A percentile compares a stretch with the other conserved stretches of the same genome.
phyloP scores from a whole-genome alignment of 2,888 invertebrate genomes.

The Epirrhoe tristata region DNA sequence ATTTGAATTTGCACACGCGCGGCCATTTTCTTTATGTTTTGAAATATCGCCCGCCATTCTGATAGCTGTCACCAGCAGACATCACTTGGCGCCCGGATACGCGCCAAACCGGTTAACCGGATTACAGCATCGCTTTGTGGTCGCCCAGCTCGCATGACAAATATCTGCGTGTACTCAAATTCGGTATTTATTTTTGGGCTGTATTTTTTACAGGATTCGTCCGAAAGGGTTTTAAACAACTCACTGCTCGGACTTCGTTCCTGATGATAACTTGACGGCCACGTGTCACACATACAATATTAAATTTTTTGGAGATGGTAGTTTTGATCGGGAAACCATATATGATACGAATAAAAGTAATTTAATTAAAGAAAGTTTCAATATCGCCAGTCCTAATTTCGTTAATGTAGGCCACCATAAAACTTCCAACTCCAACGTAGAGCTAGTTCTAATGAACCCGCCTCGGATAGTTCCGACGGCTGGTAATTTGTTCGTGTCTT shows the following conservation, averaged over 20 bases:
- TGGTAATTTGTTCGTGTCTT: conserved; percentile 74
- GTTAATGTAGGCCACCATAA: conserved; percentile 8
- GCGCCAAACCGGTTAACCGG: conserved; percentile 66
- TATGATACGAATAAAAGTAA: background rate
- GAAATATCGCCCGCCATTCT: conserved; percentile 43
- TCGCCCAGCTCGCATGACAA: conserved; percentile 56
- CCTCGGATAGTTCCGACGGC: conserved; percentile 58
- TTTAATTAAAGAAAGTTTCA: background rate
- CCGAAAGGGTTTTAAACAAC: conserved; percentile 52
- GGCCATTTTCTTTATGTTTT: conserved; percentile 40
- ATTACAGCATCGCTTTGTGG: conserved; percentile 66
- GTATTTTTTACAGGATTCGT: conserved; percentile 38
- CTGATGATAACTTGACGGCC: background rate
- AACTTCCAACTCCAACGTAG: conserved; percentile 10
- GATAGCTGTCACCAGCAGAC: conserved; percentile 56
- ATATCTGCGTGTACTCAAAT: conserved; percentile 57
- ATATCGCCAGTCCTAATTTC: background rate
- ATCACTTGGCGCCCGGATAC: conserved; percentile 57
- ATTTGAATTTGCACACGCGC: conserved; percentile 35
- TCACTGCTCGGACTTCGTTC: conserved; percentile 26
- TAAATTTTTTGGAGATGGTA: background rate
- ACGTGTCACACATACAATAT: background rate
- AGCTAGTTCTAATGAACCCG: conserved; percentile 43
- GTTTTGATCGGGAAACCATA: background rate
- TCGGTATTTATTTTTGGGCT: conserved; percentile 47